Evolutionary conservation across 2,888 invertebrate genomes (phyloP), one percentile per base, ranked within the genome.

Genomic region (Eilema griseolum): DNA sequence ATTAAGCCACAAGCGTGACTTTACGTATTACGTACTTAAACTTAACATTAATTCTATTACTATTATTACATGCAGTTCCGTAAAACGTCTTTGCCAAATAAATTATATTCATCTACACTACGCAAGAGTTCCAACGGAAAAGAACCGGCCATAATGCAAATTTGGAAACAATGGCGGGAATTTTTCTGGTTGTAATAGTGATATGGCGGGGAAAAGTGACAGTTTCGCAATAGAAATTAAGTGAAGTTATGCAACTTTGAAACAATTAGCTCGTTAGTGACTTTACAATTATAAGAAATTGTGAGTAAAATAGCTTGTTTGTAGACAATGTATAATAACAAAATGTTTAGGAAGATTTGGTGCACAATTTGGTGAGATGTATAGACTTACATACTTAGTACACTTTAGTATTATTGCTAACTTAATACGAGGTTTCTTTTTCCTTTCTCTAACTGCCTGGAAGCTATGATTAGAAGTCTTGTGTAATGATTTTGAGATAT

Each of bases 131-230:
- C 70, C 69, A 68, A 65, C 74, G 63, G 72, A 75, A 75, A 69
- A 64, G 46, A 71, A 67, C 66, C 74, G 33, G 59, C 37, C 57
- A 71, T 69, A 74, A 79, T 79, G 74, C 76, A 77, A 85, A 83
- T 83, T 83, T 67, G 74, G 68, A 82, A 81, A 88, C 88, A 88
- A 88, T 87, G 83, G 80, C 82, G 86, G 79, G 88, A 88, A 86
- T 81, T 59, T 64, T 73, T 73, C 63, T 64, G 63, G 63, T 67
- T 70, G 70, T 73, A 73, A 81, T 75, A 57, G 73, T 68, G 72
- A 83, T 85, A 81, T 80, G 71, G 76, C 76, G 80, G 86, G 83
- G 88, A 89, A 90, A 88, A 89, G 86, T 88, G 88, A 89, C 86
- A 84, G 84, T 86, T 87, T 80, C 81, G 64, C 72, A 60, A 80